Conservation (phyloP, 2,797 vertebrate species). For the Pantherophis alleghaniensis region DNA sequence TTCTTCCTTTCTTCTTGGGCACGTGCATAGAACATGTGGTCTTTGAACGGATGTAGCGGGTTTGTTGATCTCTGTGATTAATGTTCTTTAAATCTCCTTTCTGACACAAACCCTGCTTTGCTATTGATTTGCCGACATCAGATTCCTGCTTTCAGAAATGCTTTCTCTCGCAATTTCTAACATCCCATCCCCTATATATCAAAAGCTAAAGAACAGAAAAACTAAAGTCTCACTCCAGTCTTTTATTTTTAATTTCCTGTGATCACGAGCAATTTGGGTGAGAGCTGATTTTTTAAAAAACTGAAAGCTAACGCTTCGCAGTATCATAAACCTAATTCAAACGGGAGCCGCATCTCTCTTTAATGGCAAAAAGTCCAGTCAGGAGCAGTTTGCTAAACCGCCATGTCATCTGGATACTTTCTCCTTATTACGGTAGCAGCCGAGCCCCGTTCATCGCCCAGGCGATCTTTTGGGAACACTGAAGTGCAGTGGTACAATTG, state of each 20-base stretch:
- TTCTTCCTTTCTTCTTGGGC: neutral
- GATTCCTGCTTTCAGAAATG: neutral
- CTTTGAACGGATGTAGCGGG: neutral
- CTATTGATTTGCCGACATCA: neutral
- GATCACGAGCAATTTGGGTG: neutral
- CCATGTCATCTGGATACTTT: neutral
- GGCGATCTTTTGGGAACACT: neutral
- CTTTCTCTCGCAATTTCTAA: neutral
- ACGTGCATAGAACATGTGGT: neutral
- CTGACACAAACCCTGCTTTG: neutral
- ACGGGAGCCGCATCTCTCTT: neutral
- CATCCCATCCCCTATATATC: neutral
- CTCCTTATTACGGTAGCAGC: slow-evolving; percentile 2
- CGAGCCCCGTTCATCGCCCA: neutral
- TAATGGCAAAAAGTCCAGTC: neutral
- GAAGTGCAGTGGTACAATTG: neutral
- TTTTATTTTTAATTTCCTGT: no score
- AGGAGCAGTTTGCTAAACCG: neutral
- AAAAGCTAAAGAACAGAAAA: neutral
- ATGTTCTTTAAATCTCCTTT: neutral
- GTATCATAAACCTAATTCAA: neutral
- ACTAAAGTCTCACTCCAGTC: neutral
- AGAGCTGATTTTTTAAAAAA: neutral
- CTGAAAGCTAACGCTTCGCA: neutral
- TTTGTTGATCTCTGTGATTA: neutral